Evolutionary conservation across 2,113 vertebrate genomes (phyloP).

Genomic region (Holacanthus passer): DNA sequence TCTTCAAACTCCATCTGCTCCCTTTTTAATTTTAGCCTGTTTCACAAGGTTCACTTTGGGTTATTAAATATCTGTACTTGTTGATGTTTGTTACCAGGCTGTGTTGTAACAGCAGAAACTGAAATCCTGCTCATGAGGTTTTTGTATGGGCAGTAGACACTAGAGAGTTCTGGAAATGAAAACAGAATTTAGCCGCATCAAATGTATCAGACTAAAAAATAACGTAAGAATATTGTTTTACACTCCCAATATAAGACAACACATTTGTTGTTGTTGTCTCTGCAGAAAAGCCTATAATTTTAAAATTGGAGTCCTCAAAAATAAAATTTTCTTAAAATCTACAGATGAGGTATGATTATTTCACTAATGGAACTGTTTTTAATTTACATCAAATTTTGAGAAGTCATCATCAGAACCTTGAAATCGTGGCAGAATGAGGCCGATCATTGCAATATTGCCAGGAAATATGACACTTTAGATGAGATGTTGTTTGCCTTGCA

Average conservation of each 20-base stretch:
- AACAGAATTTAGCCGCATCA: not conserved
- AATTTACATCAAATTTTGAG: not conserved
- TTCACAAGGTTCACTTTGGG: not conserved
- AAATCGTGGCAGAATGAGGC: not conserved
- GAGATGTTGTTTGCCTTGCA: not conserved
- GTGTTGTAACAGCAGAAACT: not conserved
- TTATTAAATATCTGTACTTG: not conserved
- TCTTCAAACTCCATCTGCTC: not conserved
- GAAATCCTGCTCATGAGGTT: not conserved
- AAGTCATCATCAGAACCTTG: not conserved
- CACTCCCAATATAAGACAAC: not conserved
- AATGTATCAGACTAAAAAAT: not conserved
- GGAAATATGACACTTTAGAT: not conserved
- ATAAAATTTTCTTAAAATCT: no score
- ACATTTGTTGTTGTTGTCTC: not conserved
- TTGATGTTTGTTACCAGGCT: not conserved
- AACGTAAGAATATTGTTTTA: not conserved
- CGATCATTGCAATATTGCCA: not conserved
- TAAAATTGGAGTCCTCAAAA: not conserved
- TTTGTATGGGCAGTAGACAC: not conserved
- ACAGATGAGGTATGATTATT: not conserved
- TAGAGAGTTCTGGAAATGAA: not conserved
- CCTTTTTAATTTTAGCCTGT: not conserved
- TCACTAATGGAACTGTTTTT: not conserved
- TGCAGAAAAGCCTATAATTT: not conserved